A percentile compares a stretch with the other conserved stretches of the same genome.
Evolutionary conservation across 2,888 invertebrate species (phyloP).

Genomic region (Ischnus inquisitorius): DNA sequence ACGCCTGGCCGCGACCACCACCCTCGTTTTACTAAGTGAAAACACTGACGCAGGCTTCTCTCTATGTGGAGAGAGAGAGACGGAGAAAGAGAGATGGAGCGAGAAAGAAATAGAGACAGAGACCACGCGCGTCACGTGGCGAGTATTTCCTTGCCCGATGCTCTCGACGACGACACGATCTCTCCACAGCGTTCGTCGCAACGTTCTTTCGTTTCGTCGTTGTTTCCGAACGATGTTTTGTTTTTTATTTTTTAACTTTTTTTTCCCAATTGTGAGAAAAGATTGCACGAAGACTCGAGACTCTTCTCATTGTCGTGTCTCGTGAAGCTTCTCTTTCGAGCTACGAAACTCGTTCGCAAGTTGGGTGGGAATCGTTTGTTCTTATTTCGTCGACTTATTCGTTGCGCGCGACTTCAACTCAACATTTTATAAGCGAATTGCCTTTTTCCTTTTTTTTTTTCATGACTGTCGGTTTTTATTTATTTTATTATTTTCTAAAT

Average conservation of each 20-base stretch:
- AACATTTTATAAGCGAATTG: neutral
- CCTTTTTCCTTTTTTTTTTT: neutral
- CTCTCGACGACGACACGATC: neutral
- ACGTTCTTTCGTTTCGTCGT: neutral
- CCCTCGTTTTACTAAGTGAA: conserved; percentile 46
- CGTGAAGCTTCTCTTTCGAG: neutral
- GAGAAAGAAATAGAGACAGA: conserved; percentile 10
- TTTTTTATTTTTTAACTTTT: neutral
- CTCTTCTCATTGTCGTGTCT: conserved; percentile 1
- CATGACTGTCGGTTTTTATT: neutral
- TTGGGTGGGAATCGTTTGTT: neutral
- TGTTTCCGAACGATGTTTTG: neutral
- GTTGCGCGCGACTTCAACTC: neutral
- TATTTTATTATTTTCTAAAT: no score
- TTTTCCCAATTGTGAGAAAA: neutral
- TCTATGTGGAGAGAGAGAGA: neutral
- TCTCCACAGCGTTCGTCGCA: neutral
- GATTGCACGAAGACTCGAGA: conserved; percentile 7
- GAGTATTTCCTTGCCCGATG: conserved; percentile 32
- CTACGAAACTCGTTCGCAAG: neutral
- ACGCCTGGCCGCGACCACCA: conserved; percentile 27
- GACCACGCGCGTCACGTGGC: conserved; percentile 68
- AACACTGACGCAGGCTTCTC: conserved; percentile 36
- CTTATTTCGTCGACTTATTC: neutral
- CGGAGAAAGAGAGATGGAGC: neutral